Conservation (phyloP, 2,888 invertebrate species). For the Opisthograptis luteolata region DNA sequence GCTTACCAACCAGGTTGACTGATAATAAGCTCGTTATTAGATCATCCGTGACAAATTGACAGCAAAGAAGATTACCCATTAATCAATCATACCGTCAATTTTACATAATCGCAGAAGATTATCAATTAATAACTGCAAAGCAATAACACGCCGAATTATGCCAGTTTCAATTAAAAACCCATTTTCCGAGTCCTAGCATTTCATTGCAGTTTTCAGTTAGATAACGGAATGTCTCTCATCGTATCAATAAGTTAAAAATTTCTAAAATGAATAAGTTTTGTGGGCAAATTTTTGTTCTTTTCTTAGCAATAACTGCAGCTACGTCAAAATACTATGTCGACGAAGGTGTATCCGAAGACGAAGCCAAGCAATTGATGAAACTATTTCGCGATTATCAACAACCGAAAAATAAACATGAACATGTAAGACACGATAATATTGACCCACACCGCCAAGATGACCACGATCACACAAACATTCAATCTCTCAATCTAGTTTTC, state of each 20-base stretch:
- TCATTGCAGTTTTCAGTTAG: neutral
- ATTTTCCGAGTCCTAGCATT: neutral
- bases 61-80: neutral
- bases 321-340: neutral
- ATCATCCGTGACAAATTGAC: neutral
- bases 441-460: conserved; percentile 2
- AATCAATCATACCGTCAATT: neutral
- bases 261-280: neutral
- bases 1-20: neutral
- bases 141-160: conserved; percentile 15
- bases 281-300: neutral
- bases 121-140: conserved; percentile 3
- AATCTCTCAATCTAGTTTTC: conserved; percentile 28
- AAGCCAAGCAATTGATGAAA: conserved; percentile 9
- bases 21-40: neutral
- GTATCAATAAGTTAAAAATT: neutral
- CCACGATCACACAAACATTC: conserved; percentile 23
- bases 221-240: conserved; percentile 3
- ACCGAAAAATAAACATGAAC: neutral
- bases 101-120: neutral
- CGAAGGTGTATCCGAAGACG: neutral
- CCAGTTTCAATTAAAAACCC: conserved; percentile 4
- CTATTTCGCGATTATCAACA: neutral
- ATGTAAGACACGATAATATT: neutral
- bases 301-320: neutral